phyloP scores from a whole-genome alignment of 2,797 vertebrate genomes.

The Babyrousa celebensis region DNA sequence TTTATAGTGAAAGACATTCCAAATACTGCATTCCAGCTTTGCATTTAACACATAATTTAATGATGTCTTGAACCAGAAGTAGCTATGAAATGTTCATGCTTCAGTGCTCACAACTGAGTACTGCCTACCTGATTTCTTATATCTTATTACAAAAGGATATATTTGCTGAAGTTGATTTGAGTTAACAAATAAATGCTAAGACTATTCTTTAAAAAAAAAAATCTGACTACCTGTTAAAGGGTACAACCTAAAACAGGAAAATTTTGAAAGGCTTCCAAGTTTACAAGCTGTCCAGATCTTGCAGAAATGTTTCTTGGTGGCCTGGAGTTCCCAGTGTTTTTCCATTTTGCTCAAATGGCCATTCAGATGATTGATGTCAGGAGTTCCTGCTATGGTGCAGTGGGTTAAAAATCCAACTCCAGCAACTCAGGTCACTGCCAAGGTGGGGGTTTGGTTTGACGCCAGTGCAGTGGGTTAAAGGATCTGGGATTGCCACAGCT shows the following conservation, averaged over 20 bases:
- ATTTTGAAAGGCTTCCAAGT: constrained; percentile 22
- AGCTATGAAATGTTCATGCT: background rate
- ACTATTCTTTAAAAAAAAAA: background rate
- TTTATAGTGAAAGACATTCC: background rate
- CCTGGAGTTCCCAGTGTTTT: background rate
- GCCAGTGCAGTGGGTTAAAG: too few species aligned
- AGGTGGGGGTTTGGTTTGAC: too few species aligned
- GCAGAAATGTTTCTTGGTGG: background rate
- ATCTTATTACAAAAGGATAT: constrained; percentile 28
- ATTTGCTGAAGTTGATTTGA: constrained; percentile 32
- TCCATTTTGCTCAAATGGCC: constrained; percentile 11
- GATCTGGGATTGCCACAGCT: too few species aligned
- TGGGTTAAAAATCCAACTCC: too few species aligned
- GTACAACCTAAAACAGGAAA: background rate
- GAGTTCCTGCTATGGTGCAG: too few species aligned
- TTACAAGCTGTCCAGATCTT: background rate
- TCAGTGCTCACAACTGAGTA: constrained; percentile 4
- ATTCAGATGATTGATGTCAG: background rate
- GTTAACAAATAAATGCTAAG: background rate
- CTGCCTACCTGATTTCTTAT: background rate
- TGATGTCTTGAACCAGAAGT: background rate
- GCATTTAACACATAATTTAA: background rate
- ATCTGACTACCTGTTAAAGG: background rate
- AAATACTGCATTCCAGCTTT: background rate
- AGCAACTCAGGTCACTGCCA: too few species aligned